Percentiles rank a stretch among this genome's conserved stretches.
These are phyloP conservation scores for Hartigia nigra DNA, from an alignment of 2,888 invertebrate genomes.

Conservation along the genomic window DNA sequence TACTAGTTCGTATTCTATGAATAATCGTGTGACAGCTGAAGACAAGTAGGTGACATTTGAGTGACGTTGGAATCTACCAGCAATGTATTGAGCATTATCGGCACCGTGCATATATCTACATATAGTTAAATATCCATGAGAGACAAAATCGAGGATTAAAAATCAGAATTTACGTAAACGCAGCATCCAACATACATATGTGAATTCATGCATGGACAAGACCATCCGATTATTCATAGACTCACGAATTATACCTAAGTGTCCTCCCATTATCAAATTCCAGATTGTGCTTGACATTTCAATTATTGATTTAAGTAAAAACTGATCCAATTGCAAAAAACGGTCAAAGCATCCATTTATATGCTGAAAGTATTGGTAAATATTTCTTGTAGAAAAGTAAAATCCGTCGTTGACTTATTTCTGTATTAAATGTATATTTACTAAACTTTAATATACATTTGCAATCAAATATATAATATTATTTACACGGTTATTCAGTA, in stretches of 20 bases:
- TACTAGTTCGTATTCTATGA: not conserved
- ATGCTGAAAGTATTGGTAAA: not conserved
- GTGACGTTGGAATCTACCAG: not conserved
- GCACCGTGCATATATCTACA: not conserved
- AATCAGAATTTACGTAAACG: not conserved
- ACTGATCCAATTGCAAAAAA: not conserved
- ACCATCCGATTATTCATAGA: not conserved
- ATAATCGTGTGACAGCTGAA: not conserved
- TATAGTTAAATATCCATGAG: not conserved
- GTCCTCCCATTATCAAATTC: not conserved
- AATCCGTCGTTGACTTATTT: not conserved
- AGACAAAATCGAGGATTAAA: not conserved
- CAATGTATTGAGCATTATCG: not conserved
- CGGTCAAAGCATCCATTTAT: not conserved
- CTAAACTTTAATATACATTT: not conserved
- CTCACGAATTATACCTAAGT: not conserved
- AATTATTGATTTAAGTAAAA: not conserved
- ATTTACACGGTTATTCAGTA: too few species aligned
- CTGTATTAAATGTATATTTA: not conserved
- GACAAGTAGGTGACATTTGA: not conserved
- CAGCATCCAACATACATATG: not conserved
- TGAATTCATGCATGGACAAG: not conserved
- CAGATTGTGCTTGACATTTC: not conserved
- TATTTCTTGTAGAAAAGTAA: not conserved
- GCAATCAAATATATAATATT: not conserved